phyloP scores from a whole-genome alignment of 2,888 invertebrate species.

The Caenorhabditis sp. region DNA sequence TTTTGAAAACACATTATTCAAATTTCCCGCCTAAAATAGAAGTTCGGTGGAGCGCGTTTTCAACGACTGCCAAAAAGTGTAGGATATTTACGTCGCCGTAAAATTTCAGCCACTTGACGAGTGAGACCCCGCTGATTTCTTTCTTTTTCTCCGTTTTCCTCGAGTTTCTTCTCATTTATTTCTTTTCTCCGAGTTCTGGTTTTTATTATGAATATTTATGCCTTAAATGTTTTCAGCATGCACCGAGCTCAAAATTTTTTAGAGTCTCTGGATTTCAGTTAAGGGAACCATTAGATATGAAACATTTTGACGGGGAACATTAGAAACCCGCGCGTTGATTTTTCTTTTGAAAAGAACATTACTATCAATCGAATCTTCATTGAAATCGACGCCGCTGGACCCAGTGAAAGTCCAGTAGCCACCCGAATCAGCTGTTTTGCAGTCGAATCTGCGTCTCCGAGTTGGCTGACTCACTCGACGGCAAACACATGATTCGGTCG shows the following conservation, averaged over 20 bases:
- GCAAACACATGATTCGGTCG: conserved; percentile 53
- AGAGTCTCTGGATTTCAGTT: neutral
- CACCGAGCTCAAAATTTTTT: neutral
- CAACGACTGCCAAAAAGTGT: no score
- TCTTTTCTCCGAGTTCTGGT: neutral
- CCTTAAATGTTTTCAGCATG: no score
- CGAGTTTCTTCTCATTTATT: conserved; percentile 5
- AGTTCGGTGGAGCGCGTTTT: neutral
- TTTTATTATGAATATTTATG: neutral
- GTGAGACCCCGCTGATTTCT: conserved; percentile 14
- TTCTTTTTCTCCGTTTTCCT: conserved; percentile 17
- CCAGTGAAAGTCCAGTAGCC: conserved; percentile 6
- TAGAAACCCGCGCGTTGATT: no score
- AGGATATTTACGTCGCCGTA: no score
- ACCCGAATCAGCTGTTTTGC: conserved; percentile 46
- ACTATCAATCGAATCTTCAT: neutral
- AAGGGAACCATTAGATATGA: no score
- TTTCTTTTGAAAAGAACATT: neutral
- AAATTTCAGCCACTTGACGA: conserved; percentile 71
- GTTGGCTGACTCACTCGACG: conserved; percentile 26
- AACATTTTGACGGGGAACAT: no score
- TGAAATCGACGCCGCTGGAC: neutral
- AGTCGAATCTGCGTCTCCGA: conserved; percentile 23
- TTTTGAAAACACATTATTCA: no score
- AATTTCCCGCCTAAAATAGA: no score